Conservation (phyloP, 2,113 vertebrate species). For the Dipodomys spectabilis region DNA sequence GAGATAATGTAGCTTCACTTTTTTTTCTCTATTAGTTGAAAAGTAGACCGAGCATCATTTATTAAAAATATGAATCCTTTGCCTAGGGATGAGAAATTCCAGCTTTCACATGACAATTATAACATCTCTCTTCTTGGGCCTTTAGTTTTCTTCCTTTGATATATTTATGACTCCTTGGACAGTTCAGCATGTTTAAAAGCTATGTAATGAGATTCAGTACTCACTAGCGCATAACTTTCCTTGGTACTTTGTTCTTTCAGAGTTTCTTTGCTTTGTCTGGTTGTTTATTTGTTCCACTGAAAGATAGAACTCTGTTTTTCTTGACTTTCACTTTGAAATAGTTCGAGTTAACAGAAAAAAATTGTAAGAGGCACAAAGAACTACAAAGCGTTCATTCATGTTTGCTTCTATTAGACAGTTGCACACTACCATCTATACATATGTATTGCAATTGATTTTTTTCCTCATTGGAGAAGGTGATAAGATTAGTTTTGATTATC, state of each 20-base stretch:
- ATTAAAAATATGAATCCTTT: not conserved
- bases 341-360: not conserved
- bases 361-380: not conserved
- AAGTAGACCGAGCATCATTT: not conserved
- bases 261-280: not conserved
- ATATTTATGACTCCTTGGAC: not conserved
- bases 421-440: not conserved
- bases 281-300: not conserved
- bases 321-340: not conserved
- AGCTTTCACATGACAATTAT: not conserved
- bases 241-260: not conserved
- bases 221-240: not conserved
- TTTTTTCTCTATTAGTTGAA: not conserved
- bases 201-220: not conserved
- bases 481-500: not conserved
- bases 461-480: not conserved
- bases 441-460: not conserved
- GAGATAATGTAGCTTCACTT: not conserved
- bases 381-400: not conserved
- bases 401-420: not conserved
- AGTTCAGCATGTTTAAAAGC: not conserved
- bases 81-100: not conserved
- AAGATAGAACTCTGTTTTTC: not conserved
- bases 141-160: not conserved
- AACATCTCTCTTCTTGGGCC: not conserved